Evolutionary conservation across 2,113 vertebrate genomes (phyloP).

Genomic region (Tringa solitaria): DNA sequence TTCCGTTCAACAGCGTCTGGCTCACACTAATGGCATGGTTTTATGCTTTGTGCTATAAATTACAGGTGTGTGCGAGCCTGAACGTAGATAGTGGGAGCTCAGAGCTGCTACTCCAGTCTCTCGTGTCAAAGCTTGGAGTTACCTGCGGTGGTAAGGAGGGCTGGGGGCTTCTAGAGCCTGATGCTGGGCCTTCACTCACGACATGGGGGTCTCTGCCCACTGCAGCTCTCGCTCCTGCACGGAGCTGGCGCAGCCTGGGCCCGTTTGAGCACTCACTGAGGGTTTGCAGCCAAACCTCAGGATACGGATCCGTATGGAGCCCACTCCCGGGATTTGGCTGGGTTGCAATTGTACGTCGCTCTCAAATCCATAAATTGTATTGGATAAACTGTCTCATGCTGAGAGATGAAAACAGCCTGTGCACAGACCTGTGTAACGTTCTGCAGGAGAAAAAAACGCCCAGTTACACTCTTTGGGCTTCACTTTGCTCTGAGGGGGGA

Average conservation of each 20-base stretch:
- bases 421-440: not conserved
- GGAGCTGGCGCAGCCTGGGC: not conserved
- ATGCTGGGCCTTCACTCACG: fast-evolving
- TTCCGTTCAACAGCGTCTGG: not conserved
- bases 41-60: not conserved
- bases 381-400: not conserved
- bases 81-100: not conserved
- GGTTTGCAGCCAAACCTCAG: not conserved
- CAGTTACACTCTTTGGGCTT: not conserved
- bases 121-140: not conserved
- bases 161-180: fast-evolving
- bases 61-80: not conserved
- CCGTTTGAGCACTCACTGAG: fast-evolving
- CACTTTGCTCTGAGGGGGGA: not conserved
- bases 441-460: not conserved
- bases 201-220: fast-evolving
- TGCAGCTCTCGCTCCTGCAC: not conserved
- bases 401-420: not conserved
- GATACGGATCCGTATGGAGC: fast-evolving
- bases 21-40: fast-evolving
- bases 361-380: not conserved
- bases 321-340: fast-evolving
- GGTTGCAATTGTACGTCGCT: not conserved
- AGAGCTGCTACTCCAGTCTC: fast-evolving
- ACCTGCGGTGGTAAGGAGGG: too few relatives aligned